Conservation (phyloP, 2,797 vertebrate species). For the Ptychobarbus kaznakovi region DNA sequence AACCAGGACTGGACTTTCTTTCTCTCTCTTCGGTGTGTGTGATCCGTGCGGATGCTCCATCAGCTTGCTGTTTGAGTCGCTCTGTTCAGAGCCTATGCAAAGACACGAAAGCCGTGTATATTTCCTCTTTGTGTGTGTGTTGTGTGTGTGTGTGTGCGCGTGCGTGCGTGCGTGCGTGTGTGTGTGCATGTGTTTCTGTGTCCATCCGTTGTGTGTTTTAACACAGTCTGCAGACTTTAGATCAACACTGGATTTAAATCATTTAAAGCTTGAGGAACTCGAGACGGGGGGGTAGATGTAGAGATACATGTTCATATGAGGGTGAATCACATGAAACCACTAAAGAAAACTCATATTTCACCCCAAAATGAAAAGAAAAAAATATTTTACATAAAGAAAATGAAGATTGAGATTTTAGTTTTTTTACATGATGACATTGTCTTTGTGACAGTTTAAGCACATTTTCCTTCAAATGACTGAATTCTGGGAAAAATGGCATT, state of each 20-base stretch:
- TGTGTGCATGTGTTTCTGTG: background rate
- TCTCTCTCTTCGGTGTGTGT: constrained; percentile 23
- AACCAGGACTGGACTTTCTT: too few species aligned
- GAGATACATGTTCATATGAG: background rate
- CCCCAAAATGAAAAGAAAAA: background rate
- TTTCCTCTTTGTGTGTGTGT: constrained; percentile 25
- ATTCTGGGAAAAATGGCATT: background rate
- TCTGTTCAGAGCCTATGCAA: constrained; percentile 73
- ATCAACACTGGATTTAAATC: background rate
- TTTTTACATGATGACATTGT: background rate
- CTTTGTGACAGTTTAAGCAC: background rate
- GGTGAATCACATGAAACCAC: background rate
- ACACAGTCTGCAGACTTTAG: background rate
- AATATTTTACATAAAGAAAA: background rate
- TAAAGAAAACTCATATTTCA: constrained; percentile 15
- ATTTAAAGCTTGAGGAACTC: background rate
- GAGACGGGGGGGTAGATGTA: background rate
- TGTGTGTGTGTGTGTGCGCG: too few species aligned
- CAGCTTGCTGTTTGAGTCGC: constrained; percentile 45
- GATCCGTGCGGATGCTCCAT: constrained; percentile 49
- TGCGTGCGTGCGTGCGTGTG: too few species aligned
- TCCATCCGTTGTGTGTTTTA: constrained; percentile 3
- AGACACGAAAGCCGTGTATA: constrained; percentile 47
- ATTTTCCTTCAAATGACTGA: background rate
- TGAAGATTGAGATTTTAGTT: background rate